phyloP scores from a whole-genome alignment of 1,140 invertebrate genomes.

The Zaprionus gabonicus region DNA sequence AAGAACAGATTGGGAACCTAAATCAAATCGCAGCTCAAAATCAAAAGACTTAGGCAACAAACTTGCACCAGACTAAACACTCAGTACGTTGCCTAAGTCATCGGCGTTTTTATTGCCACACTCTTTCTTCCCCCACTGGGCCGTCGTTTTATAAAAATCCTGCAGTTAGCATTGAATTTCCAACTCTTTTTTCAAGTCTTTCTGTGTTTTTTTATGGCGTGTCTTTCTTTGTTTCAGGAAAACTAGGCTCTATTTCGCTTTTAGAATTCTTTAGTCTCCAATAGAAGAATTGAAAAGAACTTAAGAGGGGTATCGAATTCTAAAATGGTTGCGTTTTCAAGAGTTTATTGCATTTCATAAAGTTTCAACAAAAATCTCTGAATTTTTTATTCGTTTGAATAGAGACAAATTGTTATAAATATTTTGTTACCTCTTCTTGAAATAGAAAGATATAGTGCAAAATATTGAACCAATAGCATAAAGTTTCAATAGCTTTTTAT shows the following conservation, averaged over 20 bases:
- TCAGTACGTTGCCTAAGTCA: background rate
- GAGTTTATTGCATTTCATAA: too few relatives aligned
- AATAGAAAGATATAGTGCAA: too few relatives aligned
- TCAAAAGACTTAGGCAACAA: conserved; percentile 31
- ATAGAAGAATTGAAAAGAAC: background rate
- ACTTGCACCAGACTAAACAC: background rate
- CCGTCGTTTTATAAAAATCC: background rate
- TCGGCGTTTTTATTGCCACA: background rate
- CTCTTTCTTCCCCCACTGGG: background rate
- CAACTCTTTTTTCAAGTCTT: background rate
- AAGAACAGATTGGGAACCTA: background rate
- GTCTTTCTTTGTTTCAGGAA: background rate
- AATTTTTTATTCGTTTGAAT: too few relatives aligned
- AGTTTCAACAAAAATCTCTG: too few relatives aligned
- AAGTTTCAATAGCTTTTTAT: too few relatives aligned
- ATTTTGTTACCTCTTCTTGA: too few relatives aligned
- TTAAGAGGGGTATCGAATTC: background rate
- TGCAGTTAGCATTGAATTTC: background rate
- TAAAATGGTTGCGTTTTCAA: too few relatives aligned
- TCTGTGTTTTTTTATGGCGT: conserved; percentile 6
- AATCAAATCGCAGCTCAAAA: background rate
- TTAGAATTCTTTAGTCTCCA: background rate
- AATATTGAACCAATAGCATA: too few relatives aligned
- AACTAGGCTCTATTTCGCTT: conserved; percentile 13
- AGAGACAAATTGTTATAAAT: too few relatives aligned